Evolutionary conservation across 1,140 invertebrate genomes (phyloP), one percentile per base, ranked within the genome.

Genomic region (Drosophila ficusphila): DNA sequence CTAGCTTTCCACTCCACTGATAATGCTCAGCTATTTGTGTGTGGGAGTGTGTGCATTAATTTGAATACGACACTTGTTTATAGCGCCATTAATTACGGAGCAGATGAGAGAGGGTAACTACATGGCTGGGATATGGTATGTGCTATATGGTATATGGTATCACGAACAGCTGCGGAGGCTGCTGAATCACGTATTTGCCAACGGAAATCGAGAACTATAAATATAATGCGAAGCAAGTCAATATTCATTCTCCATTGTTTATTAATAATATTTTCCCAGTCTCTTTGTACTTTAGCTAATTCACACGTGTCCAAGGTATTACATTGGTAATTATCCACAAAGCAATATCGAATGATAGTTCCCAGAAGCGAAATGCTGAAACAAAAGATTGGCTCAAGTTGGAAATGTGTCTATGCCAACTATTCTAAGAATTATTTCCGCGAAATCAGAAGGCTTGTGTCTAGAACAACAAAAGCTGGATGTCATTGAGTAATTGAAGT

Each of bases 31-130:
- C 64, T 36, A 61, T 44, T 58, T 54, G 25, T 49, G 46, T 49
- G 47, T 74, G 62, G 53, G 38, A 60, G 36, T 44, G 56, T 39
- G 65, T 57, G 25, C 25, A 49, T 46, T 68, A 60, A 46, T 36
- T 54, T 42, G 29, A 33, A 21, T 38, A 62, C 25, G 31, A 25
- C 23, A 69, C 36, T 52, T 76, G 67, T 71, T 70, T 70, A 61
- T 83, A 56, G 61, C 29, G 23, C 44, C 70, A 34, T 64, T 67
- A 78, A 69, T 83, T 83, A 57, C 41, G 34, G 12, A n/a, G 7
- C 9, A 39, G 11, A 65, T 38, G 25, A 33, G 29, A 19, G 16
- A 14, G 21, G 8, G 8, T 19, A 41, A 16, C n/a, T n/a, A n/a
- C n/a, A 14, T 11, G 19, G 12, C 18, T 44, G 39, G 25, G 29